A percentile compares a stretch with the other conserved stretches of the same genome.
These are phyloP conservation scores for Lasioglossum malachurum DNA, from an alignment of 2,888 invertebrate genomes.

Conservation along the genomic window DNA sequence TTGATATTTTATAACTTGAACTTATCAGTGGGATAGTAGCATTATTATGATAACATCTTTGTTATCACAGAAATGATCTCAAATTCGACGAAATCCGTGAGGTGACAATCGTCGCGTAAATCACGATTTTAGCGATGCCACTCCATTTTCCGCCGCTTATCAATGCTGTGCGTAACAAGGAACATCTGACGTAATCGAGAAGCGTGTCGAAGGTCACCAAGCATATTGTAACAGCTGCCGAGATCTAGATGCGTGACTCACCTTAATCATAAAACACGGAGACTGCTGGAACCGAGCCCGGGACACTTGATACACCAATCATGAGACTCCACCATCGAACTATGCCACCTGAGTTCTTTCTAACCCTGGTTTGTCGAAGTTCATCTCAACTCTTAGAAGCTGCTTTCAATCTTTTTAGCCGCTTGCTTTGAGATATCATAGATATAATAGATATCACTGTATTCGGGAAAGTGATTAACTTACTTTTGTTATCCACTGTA, in stretches of 20 bases:
- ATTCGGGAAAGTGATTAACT: no score
- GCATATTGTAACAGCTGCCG: not conserved
- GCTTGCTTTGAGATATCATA: no score
- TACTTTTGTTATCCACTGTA: no score
- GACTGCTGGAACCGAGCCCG: not conserved
- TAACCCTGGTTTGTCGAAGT: not conserved
- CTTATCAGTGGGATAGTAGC: not conserved
- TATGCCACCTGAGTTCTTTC: not conserved
- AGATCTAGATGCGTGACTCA: constrained; percentile 9
- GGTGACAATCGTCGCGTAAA: not conserved
- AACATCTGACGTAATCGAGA: not conserved
- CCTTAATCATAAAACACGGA: not conserved
- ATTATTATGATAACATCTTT: not conserved
- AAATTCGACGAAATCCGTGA: not conserved
- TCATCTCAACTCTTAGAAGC: not conserved
- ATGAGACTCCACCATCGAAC: not conserved
- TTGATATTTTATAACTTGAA: not conserved
- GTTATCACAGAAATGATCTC: not conserved
- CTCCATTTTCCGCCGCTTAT: not conserved
- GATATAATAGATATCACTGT: no score
- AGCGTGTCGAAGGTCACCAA: constrained; percentile 2
- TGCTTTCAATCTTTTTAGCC: not conserved
- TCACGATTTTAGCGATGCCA: not conserved
- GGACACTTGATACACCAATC: not conserved
- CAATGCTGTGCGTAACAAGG: not conserved